These are phyloP conservation scores for Porites lutea DNA, from an alignment of 64 coral and sea anemone species.

Conservation along the genomic window DNA sequence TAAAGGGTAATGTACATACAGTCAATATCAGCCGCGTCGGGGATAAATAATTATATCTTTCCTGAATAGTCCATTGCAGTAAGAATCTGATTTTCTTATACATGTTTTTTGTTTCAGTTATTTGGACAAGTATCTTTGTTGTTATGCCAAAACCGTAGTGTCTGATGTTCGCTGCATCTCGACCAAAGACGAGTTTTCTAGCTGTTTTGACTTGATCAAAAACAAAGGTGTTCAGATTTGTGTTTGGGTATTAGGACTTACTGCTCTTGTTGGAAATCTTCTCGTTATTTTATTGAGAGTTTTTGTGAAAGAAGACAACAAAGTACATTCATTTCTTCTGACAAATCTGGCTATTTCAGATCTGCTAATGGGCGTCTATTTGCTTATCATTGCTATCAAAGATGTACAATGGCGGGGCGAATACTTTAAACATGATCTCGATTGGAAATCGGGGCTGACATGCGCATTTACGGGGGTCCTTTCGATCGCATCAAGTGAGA, in stretches of 20 bases:
- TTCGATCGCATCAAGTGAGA: slow-evolving; percentile 50
- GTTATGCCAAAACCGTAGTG: slow-evolving; percentile 31
- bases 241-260: slow-evolving; percentile 43
- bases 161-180: background rate
- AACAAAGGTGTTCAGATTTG: slow-evolving; percentile 12
- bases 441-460: slow-evolving; percentile 16
- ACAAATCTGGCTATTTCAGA: slow-evolving; percentile 67
- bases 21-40: too few species aligned
- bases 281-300: slow-evolving; percentile 36
- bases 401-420: slow-evolving; percentile 62
- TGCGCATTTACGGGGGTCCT: slow-evolving; percentile 43
- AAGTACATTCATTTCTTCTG: slow-evolving; percentile 51
- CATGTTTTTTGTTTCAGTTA: background rate
- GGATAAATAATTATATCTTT: too few species aligned
- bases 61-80: too few species aligned
- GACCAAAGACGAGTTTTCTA: slow-evolving; percentile 36
- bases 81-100: background rate
- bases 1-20: too few species aligned
- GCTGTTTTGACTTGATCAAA: slow-evolving; percentile 58
- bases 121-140: slow-evolving; percentile 56
- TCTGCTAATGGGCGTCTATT: slow-evolving; percentile 66
- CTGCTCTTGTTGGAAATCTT: slow-evolving; percentile 38
- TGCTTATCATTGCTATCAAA: slow-evolving; percentile 57
- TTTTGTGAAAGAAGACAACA: background rate
- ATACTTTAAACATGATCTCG: slow-evolving; percentile 66